phyloP scores from a whole-genome alignment of 2,888 invertebrate species.

The Tetranychus piercei region DNA sequence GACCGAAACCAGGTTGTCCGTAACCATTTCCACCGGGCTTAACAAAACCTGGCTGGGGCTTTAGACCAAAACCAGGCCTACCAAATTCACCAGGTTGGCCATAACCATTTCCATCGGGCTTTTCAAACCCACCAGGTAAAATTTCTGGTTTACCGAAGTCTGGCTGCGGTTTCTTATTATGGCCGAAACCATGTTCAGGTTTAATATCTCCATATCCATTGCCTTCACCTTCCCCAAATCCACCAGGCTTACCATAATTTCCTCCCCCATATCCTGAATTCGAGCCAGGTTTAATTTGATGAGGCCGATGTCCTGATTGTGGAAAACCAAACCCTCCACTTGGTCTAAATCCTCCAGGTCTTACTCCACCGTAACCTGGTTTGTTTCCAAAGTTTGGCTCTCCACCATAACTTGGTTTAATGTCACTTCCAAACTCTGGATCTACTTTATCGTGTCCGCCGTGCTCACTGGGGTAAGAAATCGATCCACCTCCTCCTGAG shows the following conservation, averaged over 20 bases:
- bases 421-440: neutral
- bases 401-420: no score
- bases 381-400: no score
- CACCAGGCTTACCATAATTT: neutral
- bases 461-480: neutral
- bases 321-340: no score
- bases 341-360: no score
- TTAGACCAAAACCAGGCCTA: neutral
- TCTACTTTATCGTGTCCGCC: neutral
- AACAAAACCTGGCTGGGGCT: neutral
- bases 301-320: no score
- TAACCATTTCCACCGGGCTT: neutral
- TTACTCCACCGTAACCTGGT: no score
- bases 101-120: neutral
- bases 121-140: neutral
- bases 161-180: neutral
- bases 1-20: neutral
- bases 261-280: neutral
- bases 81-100: neutral
- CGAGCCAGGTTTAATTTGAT: no score
- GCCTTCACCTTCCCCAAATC: neutral
- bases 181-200: neutral
- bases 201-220: neutral
- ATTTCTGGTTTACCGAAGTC: neutral
- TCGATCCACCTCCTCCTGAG: neutral